Conservation (phyloP, 2,797 vertebrate genomes). For the Artibeus jamaicensis region DNA sequence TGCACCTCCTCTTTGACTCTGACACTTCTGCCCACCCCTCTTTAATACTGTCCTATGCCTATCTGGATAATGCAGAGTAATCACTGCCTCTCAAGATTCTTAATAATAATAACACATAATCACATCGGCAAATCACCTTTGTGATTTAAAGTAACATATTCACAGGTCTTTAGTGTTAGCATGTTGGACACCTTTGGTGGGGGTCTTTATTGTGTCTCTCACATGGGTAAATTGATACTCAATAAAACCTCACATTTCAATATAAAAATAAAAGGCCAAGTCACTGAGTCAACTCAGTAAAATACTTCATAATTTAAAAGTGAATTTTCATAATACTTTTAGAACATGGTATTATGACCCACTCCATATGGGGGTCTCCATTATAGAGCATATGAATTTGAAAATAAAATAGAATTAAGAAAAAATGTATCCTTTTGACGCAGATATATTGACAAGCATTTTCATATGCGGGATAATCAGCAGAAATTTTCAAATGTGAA, state of each 20-base stretch:
- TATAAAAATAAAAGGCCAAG: neutral
- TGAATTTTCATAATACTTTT: neutral
- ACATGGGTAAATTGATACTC: neutral
- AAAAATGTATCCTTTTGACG: neutral
- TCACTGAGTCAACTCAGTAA: neutral
- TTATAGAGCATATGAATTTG: neutral
- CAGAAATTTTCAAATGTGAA: neutral
- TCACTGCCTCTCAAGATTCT: neutral
- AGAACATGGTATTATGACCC: neutral
- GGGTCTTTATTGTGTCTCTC: neutral
- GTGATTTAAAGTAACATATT: neutral
- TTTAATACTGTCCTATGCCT: neutral
- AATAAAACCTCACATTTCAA: neutral
- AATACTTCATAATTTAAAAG: neutral
- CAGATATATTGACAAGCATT: neutral
- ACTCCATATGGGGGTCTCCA: accelerated
- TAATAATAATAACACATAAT: neutral
- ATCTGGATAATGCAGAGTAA: neutral
- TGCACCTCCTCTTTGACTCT: neutral
- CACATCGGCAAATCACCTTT: neutral
- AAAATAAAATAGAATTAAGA: neutral
- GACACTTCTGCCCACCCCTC: accelerated
- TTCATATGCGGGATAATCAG: neutral
- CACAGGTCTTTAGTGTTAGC: neutral
- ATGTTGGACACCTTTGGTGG: neutral